phyloP scores from a whole-genome alignment of 2,888 invertebrate species.

The Dynastes tityus region DNA sequence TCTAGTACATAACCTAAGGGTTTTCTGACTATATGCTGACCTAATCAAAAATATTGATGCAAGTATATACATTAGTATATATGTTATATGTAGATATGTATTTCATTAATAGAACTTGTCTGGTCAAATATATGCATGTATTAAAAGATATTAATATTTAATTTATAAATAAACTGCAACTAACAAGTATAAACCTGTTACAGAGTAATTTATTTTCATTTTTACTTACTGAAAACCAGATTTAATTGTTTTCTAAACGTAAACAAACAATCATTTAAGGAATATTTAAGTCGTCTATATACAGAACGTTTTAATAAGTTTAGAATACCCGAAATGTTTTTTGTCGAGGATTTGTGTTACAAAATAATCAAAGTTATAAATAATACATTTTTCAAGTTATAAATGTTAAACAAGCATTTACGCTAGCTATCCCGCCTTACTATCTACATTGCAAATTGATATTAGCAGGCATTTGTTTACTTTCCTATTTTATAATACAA shows the following conservation, averaged over 20 bases:
- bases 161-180: slow-evolving; percentile 1
- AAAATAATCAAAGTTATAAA: too few relatives aligned
- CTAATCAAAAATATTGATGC: background rate
- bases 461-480: slow-evolving; percentile 4
- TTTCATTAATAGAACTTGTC: too few relatives aligned
- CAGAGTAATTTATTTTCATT: too few relatives aligned
- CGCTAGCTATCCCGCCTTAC: too few relatives aligned
- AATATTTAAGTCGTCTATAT: too few relatives aligned
- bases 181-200: background rate
- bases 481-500: background rate
- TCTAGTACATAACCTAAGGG: too few relatives aligned
- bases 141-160: too few relatives aligned
- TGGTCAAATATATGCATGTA: too few relatives aligned
- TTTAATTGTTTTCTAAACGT: background rate
- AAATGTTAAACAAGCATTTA: background rate
- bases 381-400: background rate
- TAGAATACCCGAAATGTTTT: background rate
- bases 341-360: too few relatives aligned
- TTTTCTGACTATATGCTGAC: too few relatives aligned
- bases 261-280: background rate
- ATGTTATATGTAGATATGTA: background rate
- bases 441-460: background rate
- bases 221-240: too few relatives aligned
- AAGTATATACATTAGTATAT: too few relatives aligned
- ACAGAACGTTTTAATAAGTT: background rate